Base-by-base conservation (phyloP, 2,113 vertebrate species). In the Tichodroma muraria region DNA sequence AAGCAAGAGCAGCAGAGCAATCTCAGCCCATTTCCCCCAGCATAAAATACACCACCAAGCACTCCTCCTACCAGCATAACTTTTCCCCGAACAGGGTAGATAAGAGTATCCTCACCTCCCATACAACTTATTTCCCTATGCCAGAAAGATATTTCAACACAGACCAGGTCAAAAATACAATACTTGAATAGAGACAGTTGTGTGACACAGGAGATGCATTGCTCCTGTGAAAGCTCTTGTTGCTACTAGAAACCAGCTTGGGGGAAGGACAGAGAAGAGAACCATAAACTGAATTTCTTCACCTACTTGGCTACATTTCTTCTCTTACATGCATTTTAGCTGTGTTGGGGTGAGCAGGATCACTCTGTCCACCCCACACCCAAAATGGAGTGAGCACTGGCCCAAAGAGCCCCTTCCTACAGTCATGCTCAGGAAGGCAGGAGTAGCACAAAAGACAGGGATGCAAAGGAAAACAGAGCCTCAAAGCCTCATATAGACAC, bases 171-270 rank as follows among this genome's bases (percentile, higher is more conserved):
- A 78, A 77, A 85, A 80, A 73, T 35, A 80, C 65, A 72, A 50
- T 22, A 73, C 30, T 66, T 44, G 42, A 89, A 79, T 1, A 76
- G 28, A 83, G 57, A 75, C 69, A 75, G 81, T 22, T 1, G 56
- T 60, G 61, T 90, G 80, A 81, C 88, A 95, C 16, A n/a, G 28
- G 28, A 96, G 85, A 91, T 53, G 37, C 21, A 78, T 13, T 45
- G 80, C 92, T 96, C 88, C 92, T 76, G 49, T 76, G 85, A 95
- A 94, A 65, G 88, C 40, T 95, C 88, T 75, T 84, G 95, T 95
- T 97, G 96, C 96, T 92, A 97, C 77, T 95, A 94, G 96, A 96
- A 96, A 97, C 96, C 85, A 95, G 93, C 94, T 20, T 35, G n/a
- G 81, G 49, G 70, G n/a, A 80, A 15, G 37, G 56, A 80, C 5